A percentile compares a stretch with the other conserved stretches of the same genome.
These are phyloP conservation scores for Poeciliopsis presidionis DNA, from an alignment of 2,797 vertebrate genomes.

Conservation along the genomic window DNA sequence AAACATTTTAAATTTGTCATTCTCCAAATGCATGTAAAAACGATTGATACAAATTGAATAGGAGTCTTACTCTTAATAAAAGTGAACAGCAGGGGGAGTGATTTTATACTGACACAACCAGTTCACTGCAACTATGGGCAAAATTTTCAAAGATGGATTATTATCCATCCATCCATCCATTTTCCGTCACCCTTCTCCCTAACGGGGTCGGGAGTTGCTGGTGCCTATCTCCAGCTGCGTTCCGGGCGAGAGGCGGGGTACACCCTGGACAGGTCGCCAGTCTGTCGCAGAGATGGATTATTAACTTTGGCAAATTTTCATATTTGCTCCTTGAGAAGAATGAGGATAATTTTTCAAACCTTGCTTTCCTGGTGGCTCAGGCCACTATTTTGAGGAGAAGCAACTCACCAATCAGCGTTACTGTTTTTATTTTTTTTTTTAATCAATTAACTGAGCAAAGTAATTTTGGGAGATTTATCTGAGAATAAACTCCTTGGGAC, in stretches of 20 bases:
- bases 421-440: background rate
- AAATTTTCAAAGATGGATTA: background rate
- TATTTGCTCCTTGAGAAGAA: background rate
- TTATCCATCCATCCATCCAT: background rate
- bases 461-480: background rate
- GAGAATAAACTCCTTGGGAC: background rate
- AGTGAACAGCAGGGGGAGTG: background rate
- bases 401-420: background rate
- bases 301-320: background rate
- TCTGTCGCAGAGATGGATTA: background rate
- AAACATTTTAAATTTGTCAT: background rate
- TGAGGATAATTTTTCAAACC: background rate
- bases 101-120: constrained; percentile 6
- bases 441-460: background rate
- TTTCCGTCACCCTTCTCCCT: too few relatives aligned
- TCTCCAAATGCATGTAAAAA: background rate
- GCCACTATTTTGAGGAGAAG: background rate
- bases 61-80: background rate
- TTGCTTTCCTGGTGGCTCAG: background rate
- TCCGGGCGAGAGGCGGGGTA: too few relatives aligned
- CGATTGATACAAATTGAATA: background rate
- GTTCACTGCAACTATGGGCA: background rate
- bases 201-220: too few relatives aligned
- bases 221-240: too few relatives aligned
- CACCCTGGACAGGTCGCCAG: too few relatives aligned